Conservation (phyloP, 1,140 invertebrate genomes). For the Dendrolimus kikuchii region DNA sequence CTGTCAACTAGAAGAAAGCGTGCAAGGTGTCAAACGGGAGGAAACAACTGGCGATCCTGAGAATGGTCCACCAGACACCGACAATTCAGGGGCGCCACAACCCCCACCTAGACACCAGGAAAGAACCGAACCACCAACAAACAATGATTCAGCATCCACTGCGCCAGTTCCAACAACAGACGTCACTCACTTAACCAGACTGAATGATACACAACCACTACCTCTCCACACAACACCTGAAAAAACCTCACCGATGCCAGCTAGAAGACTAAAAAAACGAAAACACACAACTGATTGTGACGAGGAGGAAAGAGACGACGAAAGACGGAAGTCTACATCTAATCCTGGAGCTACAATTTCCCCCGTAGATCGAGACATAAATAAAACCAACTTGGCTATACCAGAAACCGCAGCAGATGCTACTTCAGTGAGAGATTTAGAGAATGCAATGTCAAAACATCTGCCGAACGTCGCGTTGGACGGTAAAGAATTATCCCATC, state of each 20-base stretch:
- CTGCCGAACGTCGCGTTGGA: constrained; percentile 77
- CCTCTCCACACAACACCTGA: constrained; percentile 56
- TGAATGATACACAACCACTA: constrained; percentile 59
- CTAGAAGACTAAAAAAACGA: constrained; percentile 64
- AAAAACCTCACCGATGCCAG: constrained; percentile 63
- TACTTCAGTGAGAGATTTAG: constrained; percentile 90
- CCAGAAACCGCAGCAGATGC: constrained; percentile 59
- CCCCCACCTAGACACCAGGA: constrained; percentile 55
- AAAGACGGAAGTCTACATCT: constrained; percentile 75
- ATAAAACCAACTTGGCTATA: constrained; percentile 55
- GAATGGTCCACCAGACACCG: constrained; percentile 89
- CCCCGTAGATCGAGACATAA: constrained; percentile 51
- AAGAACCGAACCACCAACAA: constrained; percentile 47
- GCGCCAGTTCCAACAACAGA: constrained; percentile 53
- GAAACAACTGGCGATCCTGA: constrained; percentile 87
- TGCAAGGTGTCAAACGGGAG: constrained; percentile 84
- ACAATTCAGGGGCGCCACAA: constrained; percentile 71
- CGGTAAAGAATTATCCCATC: constrained; percentile 75
- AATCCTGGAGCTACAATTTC: constrained; percentile 54
- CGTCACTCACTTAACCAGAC: constrained; percentile 57
- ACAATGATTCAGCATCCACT: constrained; percentile 44
- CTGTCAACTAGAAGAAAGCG: constrained; percentile 89
- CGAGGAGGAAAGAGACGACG: constrained; percentile 62
- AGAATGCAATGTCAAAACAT: constrained; percentile 97
- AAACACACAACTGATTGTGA: constrained; percentile 62